Conservation (phyloP, 2,113 vertebrate genomes). For the Takifugu flavidus region DNA sequence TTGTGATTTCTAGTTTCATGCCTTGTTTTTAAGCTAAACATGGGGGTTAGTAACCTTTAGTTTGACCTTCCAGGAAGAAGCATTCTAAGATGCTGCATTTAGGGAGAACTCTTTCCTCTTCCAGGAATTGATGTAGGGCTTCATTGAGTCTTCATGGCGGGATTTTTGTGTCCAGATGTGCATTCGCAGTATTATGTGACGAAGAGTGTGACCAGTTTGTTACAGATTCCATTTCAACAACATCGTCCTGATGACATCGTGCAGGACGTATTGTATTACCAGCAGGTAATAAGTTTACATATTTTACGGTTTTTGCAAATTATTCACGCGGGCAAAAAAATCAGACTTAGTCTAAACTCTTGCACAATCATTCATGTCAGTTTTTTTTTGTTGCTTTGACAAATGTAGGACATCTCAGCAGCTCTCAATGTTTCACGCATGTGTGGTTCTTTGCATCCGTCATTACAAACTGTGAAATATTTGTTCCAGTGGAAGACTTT, state of each 20-base stretch:
- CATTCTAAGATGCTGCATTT: constrained; percentile 52
- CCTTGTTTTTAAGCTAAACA: constrained; percentile 50
- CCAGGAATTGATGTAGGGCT: constrained; percentile 44
- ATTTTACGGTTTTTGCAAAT: constrained; percentile 23
- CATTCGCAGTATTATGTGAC: constrained; percentile 66
- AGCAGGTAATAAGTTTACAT: constrained; percentile 54
- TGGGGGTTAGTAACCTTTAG: constrained; percentile 47
- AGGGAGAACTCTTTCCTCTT: constrained; percentile 36
- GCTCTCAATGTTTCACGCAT: constrained; percentile 29
- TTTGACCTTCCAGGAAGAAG: constrained; percentile 48
- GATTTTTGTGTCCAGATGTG: constrained; percentile 51
- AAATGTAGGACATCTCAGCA: constrained; percentile 18
- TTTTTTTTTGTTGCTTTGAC: constrained; percentile 23
- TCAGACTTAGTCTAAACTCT: constrained; percentile 29
- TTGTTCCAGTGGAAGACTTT: constrained; percentile 52
- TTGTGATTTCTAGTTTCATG: constrained; percentile 52
- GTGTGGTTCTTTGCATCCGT: constrained; percentile 58
- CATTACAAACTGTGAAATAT: constrained; percentile 74
- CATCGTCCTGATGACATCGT: constrained; percentile 12
- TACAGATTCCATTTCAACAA: constrained; percentile 30
- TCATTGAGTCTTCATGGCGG: constrained; percentile 26
- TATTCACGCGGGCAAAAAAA: constrained; percentile 9
- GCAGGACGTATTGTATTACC: constrained; percentile 14
- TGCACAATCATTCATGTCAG: constrained; percentile 50
- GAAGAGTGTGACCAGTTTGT: constrained; percentile 52